phyloP scores from a whole-genome alignment of 64 coral and sea anemone genomes.

The Stichodactyla helianthus region DNA sequence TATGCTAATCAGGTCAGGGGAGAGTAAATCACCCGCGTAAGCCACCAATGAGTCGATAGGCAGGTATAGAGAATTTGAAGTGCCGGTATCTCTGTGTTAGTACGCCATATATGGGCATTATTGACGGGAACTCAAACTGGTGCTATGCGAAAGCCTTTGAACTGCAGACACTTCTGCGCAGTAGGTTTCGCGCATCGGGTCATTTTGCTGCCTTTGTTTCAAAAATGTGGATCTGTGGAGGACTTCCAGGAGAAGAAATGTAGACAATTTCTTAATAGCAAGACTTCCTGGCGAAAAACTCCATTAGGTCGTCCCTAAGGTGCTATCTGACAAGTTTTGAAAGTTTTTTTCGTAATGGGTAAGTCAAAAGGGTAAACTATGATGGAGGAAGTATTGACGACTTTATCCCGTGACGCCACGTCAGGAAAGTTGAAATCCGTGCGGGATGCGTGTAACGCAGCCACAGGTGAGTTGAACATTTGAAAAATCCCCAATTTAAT shows the following conservation, averaged over 20 bases:
- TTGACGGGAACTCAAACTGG: constrained; percentile 46
- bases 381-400: constrained; percentile 81
- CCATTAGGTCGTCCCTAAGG: not conserved
- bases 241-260: constrained; percentile 16
- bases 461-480: constrained; percentile 59
- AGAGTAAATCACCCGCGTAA: not conserved
- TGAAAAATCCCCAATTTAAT: not conserved
- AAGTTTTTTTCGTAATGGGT: not conserved
- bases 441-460: constrained; percentile 72
- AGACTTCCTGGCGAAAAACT: constrained; percentile 5
- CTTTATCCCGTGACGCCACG: constrained; percentile 78
- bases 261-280: constrained; percentile 3
- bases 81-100: constrained; percentile 11
- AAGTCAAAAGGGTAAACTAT: constrained; percentile 35
- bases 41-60: not conserved
- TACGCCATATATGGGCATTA: constrained; percentile 42
- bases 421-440: constrained; percentile 73
- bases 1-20: not conserved
- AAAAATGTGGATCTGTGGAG: constrained; percentile 27
- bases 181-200: constrained; percentile 34
- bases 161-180: constrained; percentile 53
- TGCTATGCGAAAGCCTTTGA: constrained; percentile 47
- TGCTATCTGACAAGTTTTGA: constrained; percentile 6
- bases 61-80: not conserved
- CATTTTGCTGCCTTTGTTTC: constrained; percentile 51